These are phyloP conservation scores for Drosophila busckii DNA, from an alignment of 1,140 invertebrate genomes.

Conservation along the genomic window DNA sequence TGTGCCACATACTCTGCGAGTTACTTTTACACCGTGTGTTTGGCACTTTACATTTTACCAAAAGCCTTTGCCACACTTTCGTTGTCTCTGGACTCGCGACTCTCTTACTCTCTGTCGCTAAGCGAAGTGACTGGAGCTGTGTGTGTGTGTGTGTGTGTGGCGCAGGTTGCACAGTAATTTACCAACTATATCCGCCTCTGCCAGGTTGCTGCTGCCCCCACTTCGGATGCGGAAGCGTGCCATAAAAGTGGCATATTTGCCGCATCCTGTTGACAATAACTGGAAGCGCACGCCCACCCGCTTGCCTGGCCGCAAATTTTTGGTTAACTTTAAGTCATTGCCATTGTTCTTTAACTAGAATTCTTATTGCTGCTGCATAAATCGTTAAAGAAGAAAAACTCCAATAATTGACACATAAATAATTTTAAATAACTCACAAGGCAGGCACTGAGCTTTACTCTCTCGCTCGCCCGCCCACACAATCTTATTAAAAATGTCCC, in stretches of 20 bases:
- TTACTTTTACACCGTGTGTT: slow-evolving; percentile 33
- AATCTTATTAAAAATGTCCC: slow-evolving; percentile 62
- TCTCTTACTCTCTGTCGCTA: not conserved
- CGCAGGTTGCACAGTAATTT: slow-evolving; percentile 61
- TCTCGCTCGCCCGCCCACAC: slow-evolving; percentile 29
- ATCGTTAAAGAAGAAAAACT: slow-evolving; percentile 11
- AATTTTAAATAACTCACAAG: slow-evolving; percentile 51
- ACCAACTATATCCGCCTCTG: slow-evolving; percentile 68
- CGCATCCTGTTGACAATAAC: slow-evolving; percentile 69
- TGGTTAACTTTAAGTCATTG: slow-evolving; percentile 12
- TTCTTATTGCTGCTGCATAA: slow-evolving; percentile 19
- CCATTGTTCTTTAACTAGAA: slow-evolving; percentile 4
- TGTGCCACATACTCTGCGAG: slow-evolving; percentile 27
- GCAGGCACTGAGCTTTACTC: not conserved
- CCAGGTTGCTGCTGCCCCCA: slow-evolving; percentile 18
- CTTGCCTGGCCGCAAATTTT: slow-evolving; percentile 21
- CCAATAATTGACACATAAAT: slow-evolving; percentile 62
- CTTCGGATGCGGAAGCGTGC: slow-evolving; percentile 57
- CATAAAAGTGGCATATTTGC: slow-evolving; percentile 71
- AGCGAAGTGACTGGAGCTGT: not conserved
- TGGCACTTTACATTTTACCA: slow-evolving; percentile 32
- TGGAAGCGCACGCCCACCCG: slow-evolving; percentile 35
- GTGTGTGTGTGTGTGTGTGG: slow-evolving; percentile 15
- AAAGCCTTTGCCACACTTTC: not conserved
- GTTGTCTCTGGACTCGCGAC: not conserved